Base-by-base conservation (phyloP, 2,113 vertebrate species). In the Lethenteron reissneri region DNA sequence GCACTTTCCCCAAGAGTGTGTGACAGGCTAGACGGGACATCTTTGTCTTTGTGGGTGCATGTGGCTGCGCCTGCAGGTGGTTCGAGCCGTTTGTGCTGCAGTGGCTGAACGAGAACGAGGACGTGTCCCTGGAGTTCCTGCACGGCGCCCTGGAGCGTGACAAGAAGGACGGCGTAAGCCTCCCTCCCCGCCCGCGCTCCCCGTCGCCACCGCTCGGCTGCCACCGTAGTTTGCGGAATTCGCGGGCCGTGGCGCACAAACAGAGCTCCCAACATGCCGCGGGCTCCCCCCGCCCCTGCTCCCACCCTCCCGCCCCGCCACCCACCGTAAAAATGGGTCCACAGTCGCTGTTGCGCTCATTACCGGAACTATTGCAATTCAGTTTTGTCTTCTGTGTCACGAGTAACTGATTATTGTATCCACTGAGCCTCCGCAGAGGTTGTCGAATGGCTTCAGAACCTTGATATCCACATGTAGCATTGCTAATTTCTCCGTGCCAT, bases 1-100 rank as follows among this genome's bases (percentile, higher is more conserved):
- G 41, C 41, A 41, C 41, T 41, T 41, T 41, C 41, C 41, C 41
- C 41, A 41, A 41, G 5, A 41, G 41, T 41, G 3, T 41, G 41
- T 41, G 41, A 41, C 3, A 41, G 41, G 41, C 41, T 41, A 41
- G 41, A 41, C 3, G 41, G 41, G 41, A 5, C 4, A 41, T 7
- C 41, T 41, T 41, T 41, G 41, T 41, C 41, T 41, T 41, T 41
- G 41, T 41, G 41, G 41, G 41, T 41, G 41, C 41, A 41, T 41
- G 41, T 41, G 41, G 41, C 41, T 68, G n/a, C 11, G 25, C 64
- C n/a, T 59, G 70, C 5, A 99, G 94, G 78, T 99, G 94, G 92
- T 99, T 97, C 73, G 94, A 96, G 72, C 89, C 94, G 10, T 99
- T 99, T 79, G 94, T 95, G 73, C 94, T 99, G 77, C 92, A 97